Percentiles rank a stretch among this genome's conserved stretches.
Conservation (phyloP, 2,888 invertebrate species). For the Stegophylla sp. region DNA sequence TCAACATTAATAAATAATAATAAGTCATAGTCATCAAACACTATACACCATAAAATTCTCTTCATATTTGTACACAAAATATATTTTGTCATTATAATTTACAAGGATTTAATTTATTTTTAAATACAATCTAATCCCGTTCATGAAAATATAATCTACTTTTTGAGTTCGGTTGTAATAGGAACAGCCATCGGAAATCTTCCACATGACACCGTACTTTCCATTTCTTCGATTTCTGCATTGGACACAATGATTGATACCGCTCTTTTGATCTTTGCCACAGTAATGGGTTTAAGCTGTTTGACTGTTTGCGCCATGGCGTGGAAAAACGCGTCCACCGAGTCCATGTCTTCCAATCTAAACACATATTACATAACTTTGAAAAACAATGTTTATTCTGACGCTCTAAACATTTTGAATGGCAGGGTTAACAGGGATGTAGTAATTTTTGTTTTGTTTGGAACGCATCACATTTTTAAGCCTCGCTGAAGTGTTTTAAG, state of each 20-base stretch:
- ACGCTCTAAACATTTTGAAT: too few species aligned
- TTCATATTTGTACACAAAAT: too few species aligned
- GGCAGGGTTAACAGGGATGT: too few species aligned
- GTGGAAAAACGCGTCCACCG: constrained; percentile 57
- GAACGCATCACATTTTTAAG: too few species aligned
- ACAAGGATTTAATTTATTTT: neutral
- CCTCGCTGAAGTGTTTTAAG: too few species aligned
- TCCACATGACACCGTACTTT: neutral
- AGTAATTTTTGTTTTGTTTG: too few species aligned
- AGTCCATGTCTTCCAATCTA: constrained; percentile 59
- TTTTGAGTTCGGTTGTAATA: constrained; percentile 22
- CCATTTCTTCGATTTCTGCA: constrained; percentile 60
- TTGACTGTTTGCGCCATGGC: constrained; percentile 60
- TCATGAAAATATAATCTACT: neutral
- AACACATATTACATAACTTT: neutral
- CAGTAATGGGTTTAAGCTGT: constrained; percentile 57
- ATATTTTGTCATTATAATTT: too few species aligned
- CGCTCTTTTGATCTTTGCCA: constrained; percentile 59
- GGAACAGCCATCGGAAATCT: constrained; percentile 40
- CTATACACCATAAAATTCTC: too few species aligned
- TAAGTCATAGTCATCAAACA: too few species aligned
- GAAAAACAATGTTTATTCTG: too few species aligned
- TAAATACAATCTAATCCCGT: neutral
- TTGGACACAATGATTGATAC: constrained; percentile 59
- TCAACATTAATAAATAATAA: too few species aligned